Base-by-base conservation (phyloP, 2,113 vertebrate species). In the Delphinapterus leucas region DNA sequence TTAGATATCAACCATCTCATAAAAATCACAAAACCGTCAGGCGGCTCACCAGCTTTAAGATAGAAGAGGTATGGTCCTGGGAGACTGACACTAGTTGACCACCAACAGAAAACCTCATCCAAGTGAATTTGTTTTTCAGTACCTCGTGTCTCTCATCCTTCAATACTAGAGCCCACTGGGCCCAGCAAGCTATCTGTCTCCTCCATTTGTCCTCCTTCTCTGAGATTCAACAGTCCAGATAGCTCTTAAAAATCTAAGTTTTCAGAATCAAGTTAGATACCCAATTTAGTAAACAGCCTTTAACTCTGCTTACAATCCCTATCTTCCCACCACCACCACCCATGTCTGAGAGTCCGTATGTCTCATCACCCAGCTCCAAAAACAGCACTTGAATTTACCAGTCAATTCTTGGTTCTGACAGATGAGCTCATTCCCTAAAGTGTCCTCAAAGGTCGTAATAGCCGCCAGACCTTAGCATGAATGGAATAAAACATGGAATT, bases 1-100 rank as follows among this genome's bases (percentile, higher is more conserved):
- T 26, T 65, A 55, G 38, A 28, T 3, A 90, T 44, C 63, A 44
- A 88, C 44, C 58, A 38, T 63, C 58, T 80, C 33, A 73, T 44
- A 70, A 94, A 94, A 90, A 68, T 49, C 71, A 83, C 55, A 70
- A 83, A 89, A 47, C 28, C 17, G 82, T 8, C 17, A 26, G 1
- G 36, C 70, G 70, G 44, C 11, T 67, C 53, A 73, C 68, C 5
- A 28, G 17, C 65, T 85, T 60, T 53, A 63, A 70, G 23, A 53
- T 2, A 79, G 36, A 38, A 55, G 74, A 92, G 9, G 2, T 1
- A 1, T 47, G 86, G 13, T 33, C 21, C 9, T 14, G 14, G 38
- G 26, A 38, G 36, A 41, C 1, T 3, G 73, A 68, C 47, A 9
- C 26, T 17, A 11, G 80, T 2, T 96, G 36, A 25, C 41, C 15